Percentiles rank a stretch among this genome's conserved stretches.
These are phyloP conservation scores for Steinernema carpocapsae DNA, from an alignment of 2,888 invertebrate species.

Conservation along the genomic window DNA sequence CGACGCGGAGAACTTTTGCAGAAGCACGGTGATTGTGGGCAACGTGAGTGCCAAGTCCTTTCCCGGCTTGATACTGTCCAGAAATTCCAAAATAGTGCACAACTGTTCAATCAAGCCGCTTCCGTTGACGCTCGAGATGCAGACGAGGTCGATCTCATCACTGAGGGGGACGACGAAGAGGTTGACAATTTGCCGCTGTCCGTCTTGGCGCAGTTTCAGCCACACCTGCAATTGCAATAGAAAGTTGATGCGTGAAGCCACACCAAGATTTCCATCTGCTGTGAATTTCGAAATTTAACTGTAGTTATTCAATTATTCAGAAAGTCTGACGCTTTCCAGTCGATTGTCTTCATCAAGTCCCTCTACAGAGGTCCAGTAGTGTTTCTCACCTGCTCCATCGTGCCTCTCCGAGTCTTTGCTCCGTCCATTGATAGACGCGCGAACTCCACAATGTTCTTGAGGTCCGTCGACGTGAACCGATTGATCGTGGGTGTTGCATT, in stretches of 20 bases:
- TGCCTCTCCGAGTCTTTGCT: neutral
- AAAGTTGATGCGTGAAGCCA: no score
- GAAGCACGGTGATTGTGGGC: neutral
- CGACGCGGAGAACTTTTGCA: neutral
- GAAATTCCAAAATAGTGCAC: neutral
- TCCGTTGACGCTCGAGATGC: conserved; percentile 25
- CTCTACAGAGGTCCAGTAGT: no score
- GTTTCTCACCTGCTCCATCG: conserved; percentile 27
- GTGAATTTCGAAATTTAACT: neutral
- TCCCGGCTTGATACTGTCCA: conserved; percentile 3
- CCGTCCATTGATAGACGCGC: neutral
- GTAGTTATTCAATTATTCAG: no score
- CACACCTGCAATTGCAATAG: neutral
- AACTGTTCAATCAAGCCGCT: conserved; percentile 22
- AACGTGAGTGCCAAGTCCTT: neutral
- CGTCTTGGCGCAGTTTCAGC: conserved; percentile 23
- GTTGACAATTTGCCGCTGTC: conserved; percentile 22
- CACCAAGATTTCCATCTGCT: neutral
- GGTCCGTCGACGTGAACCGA: conserved; percentile 8
- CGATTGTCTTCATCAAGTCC: no score
- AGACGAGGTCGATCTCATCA: conserved; percentile 19
- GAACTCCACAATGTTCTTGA: conserved; percentile 6
- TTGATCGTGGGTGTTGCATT: neutral
- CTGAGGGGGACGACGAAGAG: conserved; percentile 21
- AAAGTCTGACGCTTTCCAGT: no score